Evolutionary conservation across 2,797 vertebrate genomes (phyloP), one percentile per base, ranked within the genome.

Genomic region (Echiichthys vipera): DNA sequence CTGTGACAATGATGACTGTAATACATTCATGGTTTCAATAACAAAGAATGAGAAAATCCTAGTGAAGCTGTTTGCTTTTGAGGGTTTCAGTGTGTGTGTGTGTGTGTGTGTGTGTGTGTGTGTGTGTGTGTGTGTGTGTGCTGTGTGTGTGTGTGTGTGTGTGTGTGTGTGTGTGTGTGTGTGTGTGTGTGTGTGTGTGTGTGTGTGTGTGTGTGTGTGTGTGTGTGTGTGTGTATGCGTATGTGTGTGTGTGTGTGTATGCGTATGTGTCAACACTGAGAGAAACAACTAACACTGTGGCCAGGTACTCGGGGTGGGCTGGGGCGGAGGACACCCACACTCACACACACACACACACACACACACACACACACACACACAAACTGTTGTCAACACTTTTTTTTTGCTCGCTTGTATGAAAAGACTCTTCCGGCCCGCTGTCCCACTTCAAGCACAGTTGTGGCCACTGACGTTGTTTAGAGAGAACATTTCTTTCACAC

Each of bases 401-500:
- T 78, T 82, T 69, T 84, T 74, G 70, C 81, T 69, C 7, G 46
- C 80, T 72, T 42, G 50, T 79, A 84, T 91, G 87, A 92, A 92
- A 91, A 84, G 70, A 51, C 74, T 84, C 84, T 91, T 92, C 90
- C 90, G 83, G 91, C 84, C 75, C 7, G 27, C 71, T 71, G 88
- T 82, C 87, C 88, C 93, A 93, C 93, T 93, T 93, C 90, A 93
- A 92, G 90, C 85, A 71, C 84, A 86, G 83, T 88, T 93, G 93
- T 89, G 92, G 93, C 90, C 77, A 49, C 81, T 89, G 91, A 94
- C 71, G 90, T 83, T 92, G 86, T 90, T 91, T 88, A 88, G 81
- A 90, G 83, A 91, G 89, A 89, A 90, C 90, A 90, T 91, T 91
- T 92, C 89, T 93, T 93, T 94, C 90, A 91, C 91, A 81, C 91